Conservation (phyloP, 2,113 vertebrate genomes). For the Percopsis transmontana region DNA sequence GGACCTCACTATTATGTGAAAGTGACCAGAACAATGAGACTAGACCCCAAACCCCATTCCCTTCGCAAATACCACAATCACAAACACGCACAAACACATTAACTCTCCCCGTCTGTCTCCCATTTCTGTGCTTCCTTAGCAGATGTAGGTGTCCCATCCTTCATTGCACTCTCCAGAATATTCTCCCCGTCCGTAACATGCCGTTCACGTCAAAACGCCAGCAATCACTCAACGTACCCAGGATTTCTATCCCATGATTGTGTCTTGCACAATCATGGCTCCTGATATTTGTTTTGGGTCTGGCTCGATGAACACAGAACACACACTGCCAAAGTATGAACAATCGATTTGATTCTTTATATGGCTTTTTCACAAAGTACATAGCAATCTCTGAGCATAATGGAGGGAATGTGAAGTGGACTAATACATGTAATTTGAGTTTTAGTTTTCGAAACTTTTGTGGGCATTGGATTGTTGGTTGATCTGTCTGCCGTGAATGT, state of each 20-base stretch:
- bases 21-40: slow-evolving; percentile 61
- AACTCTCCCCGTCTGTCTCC: slow-evolving; percentile 35
- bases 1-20: slow-evolving; percentile 58
- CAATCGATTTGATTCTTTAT: neutral
- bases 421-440: neutral
- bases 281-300: slow-evolving; percentile 1
- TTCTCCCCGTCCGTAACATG: neutral
- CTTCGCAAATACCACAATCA: neutral
- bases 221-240: neutral
- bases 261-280: neutral
- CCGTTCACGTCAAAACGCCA: neutral
- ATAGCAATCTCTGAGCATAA: neutral
- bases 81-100: neutral
- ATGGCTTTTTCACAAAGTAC: neutral
- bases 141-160: neutral
- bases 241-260: neutral
- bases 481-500: neutral
- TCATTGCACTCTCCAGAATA: slow-evolving; percentile 2
- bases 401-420: neutral
- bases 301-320: neutral
- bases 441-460: neutral
- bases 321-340: neutral
- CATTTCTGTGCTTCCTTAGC: slow-evolving; percentile 27
- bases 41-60: neutral
- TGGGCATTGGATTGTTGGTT: neutral